These are phyloP conservation scores for Emydura subglobosa DNA, from an alignment of 2,113 vertebrate genomes.

Conservation along the genomic window DNA sequence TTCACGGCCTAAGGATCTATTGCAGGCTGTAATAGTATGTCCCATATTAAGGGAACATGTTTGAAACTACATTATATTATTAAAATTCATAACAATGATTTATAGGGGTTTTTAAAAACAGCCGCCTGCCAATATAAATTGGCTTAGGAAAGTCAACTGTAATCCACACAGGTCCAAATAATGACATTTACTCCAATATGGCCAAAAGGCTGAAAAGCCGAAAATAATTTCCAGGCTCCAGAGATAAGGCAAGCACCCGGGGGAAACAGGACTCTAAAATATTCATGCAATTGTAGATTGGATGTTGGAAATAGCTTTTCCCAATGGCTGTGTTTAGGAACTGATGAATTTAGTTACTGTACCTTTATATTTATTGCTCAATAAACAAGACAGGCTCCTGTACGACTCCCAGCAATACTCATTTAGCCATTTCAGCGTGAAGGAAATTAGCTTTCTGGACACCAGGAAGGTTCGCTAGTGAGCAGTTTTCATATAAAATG, in stretches of 20 bases:
- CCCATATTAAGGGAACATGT: constrained; percentile 46
- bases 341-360: constrained; percentile 73
- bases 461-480: background rate
- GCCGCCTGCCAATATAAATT: constrained; percentile 77
- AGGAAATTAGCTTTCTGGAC: constrained; percentile 52
- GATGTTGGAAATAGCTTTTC: constrained; percentile 59
- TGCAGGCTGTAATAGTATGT: constrained; percentile 31
- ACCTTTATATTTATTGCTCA: constrained; percentile 72
- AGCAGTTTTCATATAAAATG: background rate
- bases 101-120: constrained; percentile 66
- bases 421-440: constrained; percentile 42
- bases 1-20: constrained; percentile 6
- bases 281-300: constrained; percentile 65
- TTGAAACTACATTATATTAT: constrained; percentile 62
- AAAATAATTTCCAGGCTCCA: constrained; percentile 72
- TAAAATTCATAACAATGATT: constrained; percentile 73
- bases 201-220: constrained; percentile 72
- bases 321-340: constrained; percentile 57
- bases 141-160: constrained; percentile 71
- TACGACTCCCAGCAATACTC: background rate
- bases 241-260: constrained; percentile 63
- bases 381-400: constrained; percentile 69
- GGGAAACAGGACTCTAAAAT: constrained; percentile 68
- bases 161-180: constrained; percentile 73
- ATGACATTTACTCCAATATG: constrained; percentile 71